Conservation (phyloP, 2,113 vertebrate genomes). For the Bufo gargarizans region DNA sequence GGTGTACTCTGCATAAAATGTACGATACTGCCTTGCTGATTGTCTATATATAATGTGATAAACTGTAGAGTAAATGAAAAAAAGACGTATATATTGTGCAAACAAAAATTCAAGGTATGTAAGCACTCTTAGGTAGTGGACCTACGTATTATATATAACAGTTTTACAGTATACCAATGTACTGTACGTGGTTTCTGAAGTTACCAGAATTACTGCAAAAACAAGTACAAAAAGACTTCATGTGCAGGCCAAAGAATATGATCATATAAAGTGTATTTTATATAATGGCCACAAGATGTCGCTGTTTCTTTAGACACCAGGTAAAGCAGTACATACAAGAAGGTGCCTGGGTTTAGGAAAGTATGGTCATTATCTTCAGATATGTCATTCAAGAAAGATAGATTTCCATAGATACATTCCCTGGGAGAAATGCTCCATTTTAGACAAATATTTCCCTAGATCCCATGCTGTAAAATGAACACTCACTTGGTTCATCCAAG, state of each 20-base stretch:
- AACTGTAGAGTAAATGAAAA: no score
- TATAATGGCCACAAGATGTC: conserved; percentile 31
- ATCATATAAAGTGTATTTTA: background rate
- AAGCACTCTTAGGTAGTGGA: no score
- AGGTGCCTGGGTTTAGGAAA: background rate
- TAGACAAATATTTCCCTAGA: conserved; percentile 17
- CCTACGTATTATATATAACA: no score
- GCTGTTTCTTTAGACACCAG: background rate
- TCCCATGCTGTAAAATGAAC: conserved; percentile 10
- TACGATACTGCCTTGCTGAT: no score
- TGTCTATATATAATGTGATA: no score
- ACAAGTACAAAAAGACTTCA: no score
- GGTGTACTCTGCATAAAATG: no score
- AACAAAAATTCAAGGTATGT: no score
- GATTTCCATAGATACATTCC: conserved; percentile 25
- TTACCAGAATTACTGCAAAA: no score
- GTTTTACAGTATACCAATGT: no score
- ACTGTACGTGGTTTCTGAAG: no score
- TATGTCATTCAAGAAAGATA: conserved; percentile 16
- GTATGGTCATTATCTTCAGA: conserved; percentile 38
- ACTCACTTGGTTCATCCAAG: background rate
- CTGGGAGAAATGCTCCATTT: background rate
- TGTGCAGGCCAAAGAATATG: background rate
- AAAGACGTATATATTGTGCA: no score
- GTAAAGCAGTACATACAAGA: background rate